Conservation (phyloP, 2,113 vertebrate species). For the Corvus cornix region DNA sequence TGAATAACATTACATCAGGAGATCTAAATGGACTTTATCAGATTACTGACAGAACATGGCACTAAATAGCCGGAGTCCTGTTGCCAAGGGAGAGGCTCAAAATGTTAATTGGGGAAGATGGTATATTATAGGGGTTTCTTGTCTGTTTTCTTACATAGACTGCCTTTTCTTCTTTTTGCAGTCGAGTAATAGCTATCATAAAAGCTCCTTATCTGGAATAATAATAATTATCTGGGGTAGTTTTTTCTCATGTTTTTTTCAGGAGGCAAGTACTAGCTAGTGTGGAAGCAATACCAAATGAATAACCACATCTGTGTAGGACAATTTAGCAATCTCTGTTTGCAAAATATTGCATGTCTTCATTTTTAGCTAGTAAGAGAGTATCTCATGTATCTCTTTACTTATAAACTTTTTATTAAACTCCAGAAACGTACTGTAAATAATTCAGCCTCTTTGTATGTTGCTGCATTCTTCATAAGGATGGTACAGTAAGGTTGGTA, state of each 20-base stretch:
- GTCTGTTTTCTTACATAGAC: not conserved
- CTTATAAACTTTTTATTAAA: not conserved
- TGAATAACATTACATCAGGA: not conserved
- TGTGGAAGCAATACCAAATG: not conserved
- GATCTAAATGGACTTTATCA: not conserved
- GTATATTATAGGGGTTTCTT: not conserved
- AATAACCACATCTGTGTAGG: not conserved
- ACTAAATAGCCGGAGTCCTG: not conserved
- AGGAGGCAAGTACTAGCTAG: not conserved
- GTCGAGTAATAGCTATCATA: not conserved
- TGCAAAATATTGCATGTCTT: not conserved
- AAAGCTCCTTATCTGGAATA: not conserved
- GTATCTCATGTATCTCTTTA: not conserved
- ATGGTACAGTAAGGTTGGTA: not conserved
- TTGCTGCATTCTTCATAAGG: not conserved
- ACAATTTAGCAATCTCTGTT: not conserved
- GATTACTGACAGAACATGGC: not conserved
- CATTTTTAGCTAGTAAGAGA: not conserved
- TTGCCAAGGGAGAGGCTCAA: not conserved
- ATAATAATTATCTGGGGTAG: fast-evolving
- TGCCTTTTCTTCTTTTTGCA: not conserved
- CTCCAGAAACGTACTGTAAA: not conserved
- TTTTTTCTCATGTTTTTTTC: not conserved
- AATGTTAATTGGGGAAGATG: not conserved
- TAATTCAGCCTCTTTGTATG: not conserved